phyloP scores from a whole-genome alignment of 2,113 vertebrate genomes.

The Xiphias gladius region DNA sequence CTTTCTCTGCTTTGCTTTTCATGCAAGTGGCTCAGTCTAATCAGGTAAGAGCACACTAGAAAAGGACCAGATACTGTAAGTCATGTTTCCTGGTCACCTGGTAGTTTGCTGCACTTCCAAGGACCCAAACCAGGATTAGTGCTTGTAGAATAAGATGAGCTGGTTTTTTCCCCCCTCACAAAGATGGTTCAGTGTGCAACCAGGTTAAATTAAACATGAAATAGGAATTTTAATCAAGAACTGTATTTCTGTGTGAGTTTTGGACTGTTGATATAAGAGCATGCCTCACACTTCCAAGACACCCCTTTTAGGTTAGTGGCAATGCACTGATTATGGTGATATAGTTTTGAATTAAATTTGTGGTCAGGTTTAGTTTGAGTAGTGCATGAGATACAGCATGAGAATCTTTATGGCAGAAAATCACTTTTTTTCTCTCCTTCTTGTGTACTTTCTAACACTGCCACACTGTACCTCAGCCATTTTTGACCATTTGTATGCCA shows the following conservation, averaged over 20 bases:
- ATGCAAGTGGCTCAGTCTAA: neutral
- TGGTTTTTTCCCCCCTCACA: neutral
- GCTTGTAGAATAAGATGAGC: neutral
- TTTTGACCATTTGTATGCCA: too few species aligned
- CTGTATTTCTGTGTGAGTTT: neutral
- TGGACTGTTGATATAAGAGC: neutral
- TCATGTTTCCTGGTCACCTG: neutral
- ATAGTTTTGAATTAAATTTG: neutral
- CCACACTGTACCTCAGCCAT: too few species aligned
- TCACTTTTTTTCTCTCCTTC: too few species aligned
- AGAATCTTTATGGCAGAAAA: too few species aligned
- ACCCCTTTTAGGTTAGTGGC: neutral
- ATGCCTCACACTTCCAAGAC: neutral
- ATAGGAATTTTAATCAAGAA: neutral
- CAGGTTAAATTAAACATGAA: slow-evolving; percentile 1
- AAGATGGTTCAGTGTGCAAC: neutral
- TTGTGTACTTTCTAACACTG: too few species aligned
- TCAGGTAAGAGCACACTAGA: neutral
- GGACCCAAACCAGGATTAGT: neutral
- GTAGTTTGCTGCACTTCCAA: neutral
- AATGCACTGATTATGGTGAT: neutral
- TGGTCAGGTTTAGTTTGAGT: neutral
- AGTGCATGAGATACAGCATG: too few species aligned
- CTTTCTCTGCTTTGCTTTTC: neutral
- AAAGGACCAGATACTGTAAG: neutral